These are phyloP conservation scores for Cathartes aura DNA, from an alignment of 2,113 vertebrate genomes.

Conservation along the genomic window DNA sequence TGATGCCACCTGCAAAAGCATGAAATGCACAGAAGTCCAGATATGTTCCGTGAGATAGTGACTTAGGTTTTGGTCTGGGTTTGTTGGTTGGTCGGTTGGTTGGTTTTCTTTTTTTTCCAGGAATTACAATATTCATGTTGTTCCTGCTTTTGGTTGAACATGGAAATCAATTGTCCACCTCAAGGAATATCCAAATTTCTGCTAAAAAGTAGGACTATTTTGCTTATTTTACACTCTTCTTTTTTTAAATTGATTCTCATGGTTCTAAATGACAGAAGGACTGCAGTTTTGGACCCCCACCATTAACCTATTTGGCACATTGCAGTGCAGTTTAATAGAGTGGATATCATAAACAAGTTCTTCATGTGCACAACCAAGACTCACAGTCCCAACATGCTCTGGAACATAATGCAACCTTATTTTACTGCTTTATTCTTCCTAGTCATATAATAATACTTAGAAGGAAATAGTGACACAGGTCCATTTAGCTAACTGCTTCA, in stretches of 20 bases:
- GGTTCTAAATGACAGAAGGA: neutral
- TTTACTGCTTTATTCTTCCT: neutral
- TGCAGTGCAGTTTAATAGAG: neutral
- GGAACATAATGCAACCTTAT: neutral
- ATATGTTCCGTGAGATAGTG: neutral
- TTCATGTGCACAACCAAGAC: neutral
- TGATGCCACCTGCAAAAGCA: neutral
- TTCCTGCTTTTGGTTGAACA: neutral
- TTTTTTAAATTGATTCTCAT: neutral
- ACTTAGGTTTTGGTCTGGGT: neutral
- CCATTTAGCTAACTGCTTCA: neutral
- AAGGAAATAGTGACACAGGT: neutral
- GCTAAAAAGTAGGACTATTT: neutral
- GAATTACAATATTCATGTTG: neutral
- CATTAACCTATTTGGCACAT: neutral
- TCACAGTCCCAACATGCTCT: neutral
- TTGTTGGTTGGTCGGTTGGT: neutral
- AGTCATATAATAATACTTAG: neutral
- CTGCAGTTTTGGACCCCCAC: neutral
- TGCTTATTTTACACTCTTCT: neutral
- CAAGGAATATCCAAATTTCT: neutral
- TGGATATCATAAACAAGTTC: neutral
- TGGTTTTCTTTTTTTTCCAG: rapidly evolving
- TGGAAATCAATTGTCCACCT: neutral
- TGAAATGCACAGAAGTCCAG: neutral